Evolutionary conservation across 1,140 invertebrate genomes (phyloP).

Genomic region (Berghia stephanieae): DNA sequence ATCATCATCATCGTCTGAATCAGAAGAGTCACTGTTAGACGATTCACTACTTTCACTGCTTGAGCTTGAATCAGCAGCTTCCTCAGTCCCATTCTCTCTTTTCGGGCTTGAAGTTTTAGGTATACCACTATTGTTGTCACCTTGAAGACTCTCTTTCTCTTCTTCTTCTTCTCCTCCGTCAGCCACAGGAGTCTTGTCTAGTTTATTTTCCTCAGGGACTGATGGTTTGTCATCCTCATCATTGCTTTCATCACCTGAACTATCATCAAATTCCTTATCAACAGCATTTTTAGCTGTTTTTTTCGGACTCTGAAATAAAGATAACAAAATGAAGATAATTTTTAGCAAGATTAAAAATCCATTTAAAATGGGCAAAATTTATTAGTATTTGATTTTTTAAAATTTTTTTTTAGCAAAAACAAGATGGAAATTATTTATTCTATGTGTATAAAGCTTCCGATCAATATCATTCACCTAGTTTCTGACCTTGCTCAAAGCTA

Average conservation of each 20-base stretch:
- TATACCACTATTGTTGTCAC: slow-evolving; percentile 12
- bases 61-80: slow-evolving; percentile 16
- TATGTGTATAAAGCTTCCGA: too few species aligned
- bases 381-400: too few species aligned
- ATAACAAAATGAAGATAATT: too few species aligned
- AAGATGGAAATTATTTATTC: too few species aligned
- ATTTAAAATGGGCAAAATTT: too few species aligned
- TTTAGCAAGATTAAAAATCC: too few species aligned
- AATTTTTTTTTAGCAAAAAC: too few species aligned
- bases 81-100: slow-evolving; percentile 11
- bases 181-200: neutral
- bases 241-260: slow-evolving; percentile 7
- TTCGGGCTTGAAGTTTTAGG: neutral
- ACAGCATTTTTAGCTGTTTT: neutral
- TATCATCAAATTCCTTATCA: neutral
- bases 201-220: slow-evolving; percentile 3
- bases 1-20: slow-evolving; percentile 31
- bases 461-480: too few species aligned
- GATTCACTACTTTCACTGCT: slow-evolving; percentile 29
- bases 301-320: neutral
- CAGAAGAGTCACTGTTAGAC: slow-evolving; percentile 28
- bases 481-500: too few species aligned
- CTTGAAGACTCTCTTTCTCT: neutral
- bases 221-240: too few species aligned
- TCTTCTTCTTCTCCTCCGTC: neutral